Base-by-base conservation (phyloP, 2,888 invertebrate genomes). In the Sylvicola cinctus region DNA sequence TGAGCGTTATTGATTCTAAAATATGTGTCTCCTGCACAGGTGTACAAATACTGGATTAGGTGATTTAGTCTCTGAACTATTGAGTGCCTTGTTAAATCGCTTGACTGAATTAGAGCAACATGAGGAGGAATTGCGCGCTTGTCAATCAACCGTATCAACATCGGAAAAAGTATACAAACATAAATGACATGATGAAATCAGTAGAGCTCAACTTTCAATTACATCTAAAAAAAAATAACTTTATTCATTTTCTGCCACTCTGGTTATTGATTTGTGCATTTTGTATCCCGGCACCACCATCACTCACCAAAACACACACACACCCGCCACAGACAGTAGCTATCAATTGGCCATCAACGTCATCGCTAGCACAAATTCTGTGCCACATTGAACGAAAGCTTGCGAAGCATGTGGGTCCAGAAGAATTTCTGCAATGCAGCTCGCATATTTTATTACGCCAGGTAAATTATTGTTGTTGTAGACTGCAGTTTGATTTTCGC, bases 61-160 rank as follows among this genome's bases (percentile, higher is more conserved):
- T 47, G 51, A 46, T 44, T 46, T 50, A 46, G 56, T 58, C 45
- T 58, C 58, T 41, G 51, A 55, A 52, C 50, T 54, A 51, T 47
- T 58, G 51, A 57, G 58, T 58, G 58, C 57, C 57, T 58, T 58
- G 56, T 53, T 58, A 48, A 55, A 54, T 47, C 55, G 55, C 45
- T 48, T 58, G 54, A 58, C 58, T 50, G 57, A 58, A 49, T 52
- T 58, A 49, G 56, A 58, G 46, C 49, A 47, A 48, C 57, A 57
- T 42, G 57, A 57, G 46, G 51, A 53, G 46, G 53, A 57, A 45
- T 45, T 57, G 41, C 54, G 57, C 44, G 53, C 57, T 45, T 55
- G 54, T 45, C 56, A 57, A 47, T 46, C 33, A 26, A n/a, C n/a
- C n/a, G 6, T 25, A 11, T 8, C 11, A 7, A 8, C 25, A 25